These are phyloP conservation scores for Ceyx melanurus DNA, from an alignment of 2,113 vertebrate genomes.

Conservation along the genomic window DNA sequence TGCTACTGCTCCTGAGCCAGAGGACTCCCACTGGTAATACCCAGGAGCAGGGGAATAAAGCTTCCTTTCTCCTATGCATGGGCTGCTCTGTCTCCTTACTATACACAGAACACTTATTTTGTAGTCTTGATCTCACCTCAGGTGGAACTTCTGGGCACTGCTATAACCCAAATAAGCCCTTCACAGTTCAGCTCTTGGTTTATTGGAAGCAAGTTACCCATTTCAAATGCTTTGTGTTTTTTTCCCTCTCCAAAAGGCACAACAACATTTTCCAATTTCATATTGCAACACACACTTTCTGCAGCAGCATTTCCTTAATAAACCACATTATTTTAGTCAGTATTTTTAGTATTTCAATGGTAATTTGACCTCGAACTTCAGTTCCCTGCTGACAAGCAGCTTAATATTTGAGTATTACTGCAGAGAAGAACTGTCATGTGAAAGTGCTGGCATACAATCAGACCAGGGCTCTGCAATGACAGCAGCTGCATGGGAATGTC, in stretches of 20 bases:
- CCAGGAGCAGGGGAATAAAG: not conserved
- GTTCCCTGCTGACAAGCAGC: not conserved
- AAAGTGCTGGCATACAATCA: conserved; percentile 15
- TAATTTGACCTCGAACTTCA: not conserved
- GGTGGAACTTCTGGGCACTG: not conserved
- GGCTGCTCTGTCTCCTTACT: not conserved
- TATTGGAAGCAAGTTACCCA: not conserved
- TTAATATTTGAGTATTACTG: not conserved
- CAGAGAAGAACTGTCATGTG: conserved; percentile 37
- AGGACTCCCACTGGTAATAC: not conserved
- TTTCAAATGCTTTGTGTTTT: not conserved
- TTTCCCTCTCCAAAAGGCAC: not conserved
- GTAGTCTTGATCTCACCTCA: not conserved
- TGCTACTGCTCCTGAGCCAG: not conserved
- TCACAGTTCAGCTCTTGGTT: not conserved
- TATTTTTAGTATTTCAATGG: not conserved
- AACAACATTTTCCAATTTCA: not conserved
- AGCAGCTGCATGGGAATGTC: conserved; percentile 53
- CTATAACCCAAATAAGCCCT: not conserved
- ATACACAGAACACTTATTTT: not conserved
- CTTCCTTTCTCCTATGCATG: not conserved
- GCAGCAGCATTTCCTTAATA: not conserved
- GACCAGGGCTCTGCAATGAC: not conserved
- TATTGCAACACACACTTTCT: not conserved
- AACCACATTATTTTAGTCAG: not conserved